Evolutionary conservation across 2,888 invertebrate genomes (phyloP).

Genomic region (Sacculina carcini): DNA sequence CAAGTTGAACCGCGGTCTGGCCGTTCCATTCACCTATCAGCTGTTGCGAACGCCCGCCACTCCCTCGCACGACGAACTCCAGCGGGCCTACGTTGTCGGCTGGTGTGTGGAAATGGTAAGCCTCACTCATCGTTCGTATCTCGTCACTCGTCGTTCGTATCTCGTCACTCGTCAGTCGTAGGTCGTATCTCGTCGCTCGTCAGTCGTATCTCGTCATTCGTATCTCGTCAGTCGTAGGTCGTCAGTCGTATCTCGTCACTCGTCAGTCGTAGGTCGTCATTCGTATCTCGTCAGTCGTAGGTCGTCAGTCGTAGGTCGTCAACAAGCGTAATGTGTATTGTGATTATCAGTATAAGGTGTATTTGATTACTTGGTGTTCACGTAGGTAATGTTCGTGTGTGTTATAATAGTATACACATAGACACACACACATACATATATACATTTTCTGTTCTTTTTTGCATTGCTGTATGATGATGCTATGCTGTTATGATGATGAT

Average conservation of each 20-base stretch:
- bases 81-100: slow-evolving; percentile 55
- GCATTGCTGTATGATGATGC: no score
- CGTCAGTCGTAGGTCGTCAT: not conserved
- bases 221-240: not conserved
- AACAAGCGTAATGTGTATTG: no score
- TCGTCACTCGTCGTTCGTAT: not conserved
- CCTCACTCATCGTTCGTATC: not conserved
- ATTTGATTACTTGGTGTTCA: no score
- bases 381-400: no score
- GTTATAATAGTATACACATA: no score
- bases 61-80: slow-evolving; percentile 46
- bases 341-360: no score
- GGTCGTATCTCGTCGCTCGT: not conserved
- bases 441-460: no score
- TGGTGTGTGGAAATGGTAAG: slow-evolving; percentile 87
- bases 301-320: not conserved
- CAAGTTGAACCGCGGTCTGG: slow-evolving; percentile 39
- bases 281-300: not conserved
- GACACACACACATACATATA: no score
- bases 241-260: not conserved
- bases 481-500: no score
- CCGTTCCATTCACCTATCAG: slow-evolving; percentile 12
- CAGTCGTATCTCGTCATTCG: not conserved
- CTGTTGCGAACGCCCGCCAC: slow-evolving; percentile 25
- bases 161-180: no score